These are phyloP conservation scores for Melikaiella ostensackeni DNA, from an alignment of 2,888 invertebrate genomes.

Conservation along the genomic window DNA sequence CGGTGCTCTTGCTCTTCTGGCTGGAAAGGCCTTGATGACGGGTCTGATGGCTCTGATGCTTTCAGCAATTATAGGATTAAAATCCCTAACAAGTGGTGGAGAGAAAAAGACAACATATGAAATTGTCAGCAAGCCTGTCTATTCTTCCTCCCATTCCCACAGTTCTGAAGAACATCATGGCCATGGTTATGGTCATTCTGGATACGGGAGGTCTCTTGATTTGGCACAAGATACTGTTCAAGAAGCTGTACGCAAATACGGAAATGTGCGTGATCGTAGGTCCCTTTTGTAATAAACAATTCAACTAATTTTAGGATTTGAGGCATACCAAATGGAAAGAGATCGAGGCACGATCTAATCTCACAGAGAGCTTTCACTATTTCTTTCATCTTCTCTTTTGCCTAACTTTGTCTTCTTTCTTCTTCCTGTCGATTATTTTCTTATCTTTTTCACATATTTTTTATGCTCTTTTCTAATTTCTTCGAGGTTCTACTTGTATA, in stretches of 20 bases:
- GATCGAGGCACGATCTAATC: constrained; percentile 12
- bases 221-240: constrained; percentile 68
- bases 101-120: constrained; percentile 87
- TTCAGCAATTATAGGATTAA: constrained; percentile 87
- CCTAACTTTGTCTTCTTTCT: constrained; percentile 43
- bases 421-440: constrained; percentile 37
- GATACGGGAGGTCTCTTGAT: constrained; percentile 80
- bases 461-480: constrained; percentile 8
- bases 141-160: constrained; percentile 85
- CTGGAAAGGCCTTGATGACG: constrained; percentile 91
- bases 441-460: constrained; percentile 19
- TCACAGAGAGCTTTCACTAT: constrained; percentile 43
- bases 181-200: constrained; percentile 79
- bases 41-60: constrained; percentile 88
- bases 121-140: constrained; percentile 89
- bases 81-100: constrained; percentile 83
- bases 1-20: constrained; percentile 87
- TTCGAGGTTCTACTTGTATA: background rate
- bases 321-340: constrained; percentile 22
- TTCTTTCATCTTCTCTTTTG: constrained; percentile 29
- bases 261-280: constrained; percentile 72
- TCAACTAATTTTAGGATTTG: background rate
- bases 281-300: constrained; percentile 56
- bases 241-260: constrained; percentile 73
- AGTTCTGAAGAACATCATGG: constrained; percentile 83